phyloP scores from a whole-genome alignment of 1,140 invertebrate genomes.

The Ruditapes philippinarum region DNA sequence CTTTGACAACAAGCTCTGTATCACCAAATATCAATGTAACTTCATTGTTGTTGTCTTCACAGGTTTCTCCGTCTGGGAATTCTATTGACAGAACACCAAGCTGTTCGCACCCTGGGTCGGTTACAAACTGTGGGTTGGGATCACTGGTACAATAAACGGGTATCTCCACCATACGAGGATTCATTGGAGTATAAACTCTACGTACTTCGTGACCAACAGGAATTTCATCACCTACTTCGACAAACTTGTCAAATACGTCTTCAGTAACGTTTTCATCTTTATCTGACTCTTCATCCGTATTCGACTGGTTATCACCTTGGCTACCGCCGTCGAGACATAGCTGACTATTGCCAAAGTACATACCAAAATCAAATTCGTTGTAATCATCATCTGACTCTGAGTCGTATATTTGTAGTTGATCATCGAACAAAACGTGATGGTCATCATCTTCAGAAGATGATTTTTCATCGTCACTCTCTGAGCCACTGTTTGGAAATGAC shows the following conservation, averaged over 20 bases:
- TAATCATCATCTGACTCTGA: background rate
- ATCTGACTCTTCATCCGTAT: background rate
- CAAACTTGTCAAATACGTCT: conserved; percentile 8
- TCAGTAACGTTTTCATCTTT: background rate
- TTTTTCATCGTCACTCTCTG: background rate
- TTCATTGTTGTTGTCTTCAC: background rate
- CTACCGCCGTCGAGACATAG: background rate
- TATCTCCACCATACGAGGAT: background rate
- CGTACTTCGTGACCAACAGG: background rate
- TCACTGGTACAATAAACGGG: background rate
- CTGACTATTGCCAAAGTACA: background rate
- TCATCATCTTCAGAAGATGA: background rate
- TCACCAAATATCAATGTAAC: conserved; percentile 11
- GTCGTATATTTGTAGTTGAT: background rate
- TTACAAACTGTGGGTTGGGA: background rate
- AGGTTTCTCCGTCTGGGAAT: background rate
- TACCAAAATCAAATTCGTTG: background rate
- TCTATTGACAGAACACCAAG: background rate
- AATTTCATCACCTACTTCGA: conserved; percentile 4
- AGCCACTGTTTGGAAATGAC: too few species aligned
- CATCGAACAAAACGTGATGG: background rate
- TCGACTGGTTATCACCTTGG: background rate
- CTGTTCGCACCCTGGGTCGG: background rate
- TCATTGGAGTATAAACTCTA: background rate
- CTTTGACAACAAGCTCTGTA: conserved; percentile 27